phyloP scores from a whole-genome alignment of 2,113 vertebrate genomes.

The Podiceps cristatus region DNA sequence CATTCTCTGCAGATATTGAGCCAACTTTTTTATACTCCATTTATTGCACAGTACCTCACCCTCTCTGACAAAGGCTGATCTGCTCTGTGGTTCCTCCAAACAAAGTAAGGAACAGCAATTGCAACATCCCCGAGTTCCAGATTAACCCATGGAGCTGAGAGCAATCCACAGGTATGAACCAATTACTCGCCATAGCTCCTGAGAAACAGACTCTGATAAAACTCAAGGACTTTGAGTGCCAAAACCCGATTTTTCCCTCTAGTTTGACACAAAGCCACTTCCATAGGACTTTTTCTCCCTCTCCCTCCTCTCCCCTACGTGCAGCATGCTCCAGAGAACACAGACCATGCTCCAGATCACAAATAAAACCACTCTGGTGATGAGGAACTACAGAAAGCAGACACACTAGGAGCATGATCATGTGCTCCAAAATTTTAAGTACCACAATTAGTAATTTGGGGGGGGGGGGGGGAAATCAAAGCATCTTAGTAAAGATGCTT shows the following conservation, averaged over 20 bases:
- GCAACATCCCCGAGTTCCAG: not conserved
- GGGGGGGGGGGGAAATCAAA: not conserved
- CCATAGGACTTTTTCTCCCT: not conserved
- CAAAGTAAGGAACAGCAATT: fast-evolving
- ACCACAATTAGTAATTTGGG: not conserved
- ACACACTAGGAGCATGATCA: not conserved
- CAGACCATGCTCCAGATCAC: not conserved
- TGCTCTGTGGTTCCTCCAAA: fast-evolving
- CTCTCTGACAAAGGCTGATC: not conserved
- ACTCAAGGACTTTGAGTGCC: not conserved
- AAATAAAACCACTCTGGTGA: not conserved
- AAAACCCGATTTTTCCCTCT: not conserved
- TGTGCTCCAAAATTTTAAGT: not conserved
- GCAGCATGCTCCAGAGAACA: fast-evolving
- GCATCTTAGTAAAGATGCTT: not conserved
- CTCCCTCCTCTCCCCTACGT: not conserved
- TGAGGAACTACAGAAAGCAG: not conserved
- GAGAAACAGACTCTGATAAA: not conserved
- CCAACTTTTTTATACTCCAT: fast-evolving
- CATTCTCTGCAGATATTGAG: fast-evolving
- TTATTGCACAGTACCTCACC: not conserved
- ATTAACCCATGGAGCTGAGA: fast-evolving
- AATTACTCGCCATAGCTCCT: not conserved
- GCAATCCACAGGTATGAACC: not conserved
- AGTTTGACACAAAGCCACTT: not conserved